Conservation (phyloP, 2,113 vertebrate species). For the Chloropsis hardwickii region DNA sequence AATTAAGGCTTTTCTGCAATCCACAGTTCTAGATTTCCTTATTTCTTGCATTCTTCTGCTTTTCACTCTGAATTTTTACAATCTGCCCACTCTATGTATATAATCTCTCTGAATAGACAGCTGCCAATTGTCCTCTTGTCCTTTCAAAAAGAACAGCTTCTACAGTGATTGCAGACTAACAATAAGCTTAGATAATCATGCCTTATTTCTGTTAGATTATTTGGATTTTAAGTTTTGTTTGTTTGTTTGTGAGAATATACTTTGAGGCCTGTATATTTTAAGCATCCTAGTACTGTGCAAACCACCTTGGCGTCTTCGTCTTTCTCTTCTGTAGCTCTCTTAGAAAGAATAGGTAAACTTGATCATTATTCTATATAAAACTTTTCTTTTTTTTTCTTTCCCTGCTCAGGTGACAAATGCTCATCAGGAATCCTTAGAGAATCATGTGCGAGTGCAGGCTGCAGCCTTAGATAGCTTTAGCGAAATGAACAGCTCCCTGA, state of each 20-base stretch:
- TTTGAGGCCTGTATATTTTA: not conserved
- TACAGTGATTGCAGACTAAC: not conserved
- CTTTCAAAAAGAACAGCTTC: not conserved
- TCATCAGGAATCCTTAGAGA: constrained; percentile 82
- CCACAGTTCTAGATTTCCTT: not conserved
- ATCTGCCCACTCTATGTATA: not conserved
- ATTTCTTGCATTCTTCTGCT: not conserved
- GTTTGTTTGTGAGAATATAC: not conserved
- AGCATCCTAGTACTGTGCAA: not conserved
- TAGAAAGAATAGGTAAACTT: constrained; percentile 18
- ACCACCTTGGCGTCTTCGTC: not conserved
- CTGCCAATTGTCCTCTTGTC: not conserved
- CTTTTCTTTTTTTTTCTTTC: not conserved
- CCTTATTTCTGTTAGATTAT: not conserved
- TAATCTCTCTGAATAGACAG: not conserved
- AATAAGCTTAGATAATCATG: not conserved
- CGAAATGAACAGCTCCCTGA: constrained; percentile 88
- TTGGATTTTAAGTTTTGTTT: not conserved
- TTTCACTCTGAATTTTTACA: not conserved
- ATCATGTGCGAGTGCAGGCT: constrained; percentile 83
- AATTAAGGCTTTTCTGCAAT: not conserved
- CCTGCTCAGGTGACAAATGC: constrained; percentile 80
- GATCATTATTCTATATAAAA: constrained; percentile 26
- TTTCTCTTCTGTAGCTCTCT: not conserved
- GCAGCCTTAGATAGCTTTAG: constrained; percentile 89